Conservation (phyloP, 2,888 invertebrate species). For the Lycocerus yunnanus region DNA sequence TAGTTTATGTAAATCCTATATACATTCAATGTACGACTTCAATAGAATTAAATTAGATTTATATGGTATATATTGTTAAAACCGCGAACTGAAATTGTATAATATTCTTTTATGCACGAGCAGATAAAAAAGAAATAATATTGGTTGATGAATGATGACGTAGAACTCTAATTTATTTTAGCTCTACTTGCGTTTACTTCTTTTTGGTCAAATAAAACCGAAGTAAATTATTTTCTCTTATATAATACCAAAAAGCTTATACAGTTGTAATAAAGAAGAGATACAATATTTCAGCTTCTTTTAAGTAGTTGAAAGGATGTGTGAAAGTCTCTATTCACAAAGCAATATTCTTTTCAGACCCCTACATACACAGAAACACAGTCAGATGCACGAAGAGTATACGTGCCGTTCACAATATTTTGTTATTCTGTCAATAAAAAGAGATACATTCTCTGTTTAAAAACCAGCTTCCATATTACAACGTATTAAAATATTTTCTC, state of each 20-base stretch:
- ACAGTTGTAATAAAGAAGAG: conserved; percentile 20
- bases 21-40: conserved; percentile 20
- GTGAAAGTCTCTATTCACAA: conserved; percentile 24
- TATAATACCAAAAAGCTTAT: conserved; percentile 19
- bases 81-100: conserved; percentile 13
- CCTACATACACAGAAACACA: neutral
- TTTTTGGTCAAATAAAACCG: conserved; percentile 3
- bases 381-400: conserved; percentile 14
- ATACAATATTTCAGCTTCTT: conserved; percentile 25
- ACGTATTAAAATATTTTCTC: neutral
- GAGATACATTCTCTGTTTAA: neutral
- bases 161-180: conserved; percentile 15
- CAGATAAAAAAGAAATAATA: neutral
- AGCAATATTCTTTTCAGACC: conserved; percentile 18
- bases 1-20: conserved; percentile 31
- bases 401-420: conserved; percentile 14
- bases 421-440: conserved; percentile 25
- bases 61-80: conserved; percentile 12
- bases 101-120: conserved; percentile 5
- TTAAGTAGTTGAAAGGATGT: conserved; percentile 28
- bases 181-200: conserved; percentile 6
- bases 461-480: neutral
- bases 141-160: conserved; percentile 8
- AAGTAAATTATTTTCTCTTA: conserved; percentile 20
- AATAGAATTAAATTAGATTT: conserved; percentile 27